These are phyloP conservation scores for Characodon lateralis DNA, from an alignment of 2,797 vertebrate genomes.

Conservation along the genomic window DNA sequence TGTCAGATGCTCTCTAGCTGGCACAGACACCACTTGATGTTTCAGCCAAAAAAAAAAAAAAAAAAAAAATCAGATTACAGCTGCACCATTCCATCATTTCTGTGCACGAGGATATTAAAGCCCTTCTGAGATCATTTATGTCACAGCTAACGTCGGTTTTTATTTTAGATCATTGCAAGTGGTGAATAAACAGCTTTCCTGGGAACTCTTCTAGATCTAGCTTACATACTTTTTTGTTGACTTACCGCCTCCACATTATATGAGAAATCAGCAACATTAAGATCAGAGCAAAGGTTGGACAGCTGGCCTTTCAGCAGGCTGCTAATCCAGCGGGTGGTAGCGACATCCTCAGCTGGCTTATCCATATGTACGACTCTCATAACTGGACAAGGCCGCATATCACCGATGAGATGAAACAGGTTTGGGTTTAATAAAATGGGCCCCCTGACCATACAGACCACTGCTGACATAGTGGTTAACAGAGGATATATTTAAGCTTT, in stretches of 20 bases:
- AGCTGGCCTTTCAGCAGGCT: slow-evolving; percentile 58
- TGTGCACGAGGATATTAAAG: slow-evolving; percentile 7
- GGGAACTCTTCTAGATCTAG: background rate
- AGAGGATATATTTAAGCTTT: slow-evolving; percentile 8
- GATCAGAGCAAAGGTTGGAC: slow-evolving; percentile 61
- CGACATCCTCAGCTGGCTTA: slow-evolving; percentile 58
- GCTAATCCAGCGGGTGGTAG: slow-evolving; percentile 68
- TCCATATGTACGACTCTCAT: slow-evolving; percentile 38
- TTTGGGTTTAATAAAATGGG: slow-evolving; percentile 28
- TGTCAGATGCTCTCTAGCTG: slow-evolving; percentile 58
- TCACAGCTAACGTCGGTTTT: slow-evolving; percentile 47
- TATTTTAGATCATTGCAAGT: slow-evolving; percentile 10
- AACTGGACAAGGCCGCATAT: slow-evolving; percentile 39
- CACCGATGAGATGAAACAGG: slow-evolving; percentile 41
- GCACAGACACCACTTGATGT: slow-evolving; percentile 44
- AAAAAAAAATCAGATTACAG: slow-evolving; percentile 42
- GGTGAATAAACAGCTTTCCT: slow-evolving; percentile 32
- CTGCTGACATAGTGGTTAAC: slow-evolving; percentile 4
- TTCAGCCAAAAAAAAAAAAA: slow-evolving; percentile 39
- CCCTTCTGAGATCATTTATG: slow-evolving; percentile 26
- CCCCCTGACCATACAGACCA: slow-evolving; percentile 35
- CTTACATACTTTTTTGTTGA: slow-evolving; percentile 21
- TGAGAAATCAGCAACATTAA: slow-evolving; percentile 33
- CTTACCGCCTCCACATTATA: slow-evolving; percentile 46
- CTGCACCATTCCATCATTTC: slow-evolving; percentile 25